phyloP scores from a whole-genome alignment of 53 echinoderm and acorn worm genomes.

The Paracentrotus lividus region DNA sequence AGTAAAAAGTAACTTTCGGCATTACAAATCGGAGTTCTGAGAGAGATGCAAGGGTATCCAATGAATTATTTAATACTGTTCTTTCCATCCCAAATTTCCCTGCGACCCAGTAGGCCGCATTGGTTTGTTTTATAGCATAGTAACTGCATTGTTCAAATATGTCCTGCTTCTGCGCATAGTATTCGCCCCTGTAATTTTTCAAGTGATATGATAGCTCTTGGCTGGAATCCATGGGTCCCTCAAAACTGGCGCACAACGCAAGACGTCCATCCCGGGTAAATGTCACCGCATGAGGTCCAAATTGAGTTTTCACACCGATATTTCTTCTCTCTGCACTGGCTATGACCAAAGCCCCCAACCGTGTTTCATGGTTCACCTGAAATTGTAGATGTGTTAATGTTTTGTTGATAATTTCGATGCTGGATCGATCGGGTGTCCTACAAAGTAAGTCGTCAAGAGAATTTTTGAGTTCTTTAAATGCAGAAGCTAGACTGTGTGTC shows the following conservation, averaged over 20 bases:
- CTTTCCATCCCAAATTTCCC: not conserved
- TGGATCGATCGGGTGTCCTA: not conserved
- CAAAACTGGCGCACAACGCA: not conserved
- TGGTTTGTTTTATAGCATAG: not conserved
- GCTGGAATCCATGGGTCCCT: not conserved
- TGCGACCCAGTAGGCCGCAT: not conserved
- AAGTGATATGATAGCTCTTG: not conserved
- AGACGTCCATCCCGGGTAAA: not conserved
- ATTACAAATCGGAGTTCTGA: not conserved
- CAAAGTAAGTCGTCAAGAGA: not conserved
- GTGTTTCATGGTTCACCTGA: no score
- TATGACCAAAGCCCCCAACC: no score
- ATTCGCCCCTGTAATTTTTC: not conserved
- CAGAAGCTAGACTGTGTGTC: not conserved
- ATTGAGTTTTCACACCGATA: not conserved
- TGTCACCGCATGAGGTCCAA: not conserved
- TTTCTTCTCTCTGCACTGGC: not conserved
- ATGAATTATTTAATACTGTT: not conserved
- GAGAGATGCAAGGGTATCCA: not conserved
- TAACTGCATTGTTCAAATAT: not conserved
- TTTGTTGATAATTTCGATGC: not conserved
- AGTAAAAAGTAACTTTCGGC: no score
- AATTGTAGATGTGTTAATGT: no score
- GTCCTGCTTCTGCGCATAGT: not conserved
- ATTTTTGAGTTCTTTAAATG: not conserved